Base-by-base conservation (phyloP, 1,140 invertebrate species). In the Helicoverpa zea region DNA sequence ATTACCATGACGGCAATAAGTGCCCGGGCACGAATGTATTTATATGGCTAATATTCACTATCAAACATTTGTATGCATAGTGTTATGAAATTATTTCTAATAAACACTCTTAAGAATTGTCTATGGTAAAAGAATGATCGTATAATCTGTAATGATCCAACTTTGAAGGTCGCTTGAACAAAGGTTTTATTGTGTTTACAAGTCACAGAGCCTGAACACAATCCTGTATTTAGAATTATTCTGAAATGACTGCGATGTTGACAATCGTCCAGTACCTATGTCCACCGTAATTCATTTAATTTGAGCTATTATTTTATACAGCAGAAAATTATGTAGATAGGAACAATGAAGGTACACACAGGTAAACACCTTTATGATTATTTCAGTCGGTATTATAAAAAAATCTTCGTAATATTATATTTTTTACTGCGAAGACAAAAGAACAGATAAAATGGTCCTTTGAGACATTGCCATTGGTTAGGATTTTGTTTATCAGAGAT, bases 171-270 rank as follows among this genome's bases (percentile, higher is more conserved):
- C 35, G 30, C 2, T 9, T 51, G 18, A 3, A 79, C 72, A 70
- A 79, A 79, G 77, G 68, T 49, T 76, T 49, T n/a, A 68, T 76
- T 81, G 73, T 81, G 58, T 63, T 56, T 29, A 5, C 14, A 18
- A 61, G 80, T 82, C 81, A 81, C 81, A 81, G 29, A 61, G 75
- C 49, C 49, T 81, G 80, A 81, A 73, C 74, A 78, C 68, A n/a
- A 54, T 54, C 18, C 23, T n/a, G 68, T n/a, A 51, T n/a, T 29
- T 68, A 49, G 18, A 49, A 52, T 54, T 23, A 23, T 23, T 43
- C 72, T 43, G 18, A 56, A 70, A 70, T 59, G n/a, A 29, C 18
- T 51, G 2, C 11, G 16, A 70, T 70, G 43, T 43, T 3, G 4
- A 66, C 43, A 49, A 18, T 49, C 1, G 3, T 52, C 11, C 52